These are phyloP conservation scores for Numenius phaeopus DNA, from an alignment of 2,797 vertebrate species.

Conservation along the genomic window DNA sequence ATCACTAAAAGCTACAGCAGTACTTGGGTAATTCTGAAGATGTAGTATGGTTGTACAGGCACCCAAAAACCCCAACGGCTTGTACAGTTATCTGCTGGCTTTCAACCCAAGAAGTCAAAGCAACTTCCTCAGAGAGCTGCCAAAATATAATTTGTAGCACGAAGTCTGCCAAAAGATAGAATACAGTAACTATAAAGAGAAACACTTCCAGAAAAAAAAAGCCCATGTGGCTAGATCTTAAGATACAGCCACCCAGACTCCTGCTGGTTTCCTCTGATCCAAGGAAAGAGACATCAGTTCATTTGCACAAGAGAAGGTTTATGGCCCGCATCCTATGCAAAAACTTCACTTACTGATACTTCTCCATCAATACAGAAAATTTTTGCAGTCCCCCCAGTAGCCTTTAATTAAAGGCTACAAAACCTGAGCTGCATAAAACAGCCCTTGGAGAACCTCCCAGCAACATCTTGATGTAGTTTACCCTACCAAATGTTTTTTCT, in stretches of 20 bases:
- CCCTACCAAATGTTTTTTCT: neutral
- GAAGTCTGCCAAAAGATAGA: neutral
- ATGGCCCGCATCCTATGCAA: neutral
- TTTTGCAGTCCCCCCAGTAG: neutral
- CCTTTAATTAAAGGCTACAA: neutral
- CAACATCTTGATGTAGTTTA: neutral
- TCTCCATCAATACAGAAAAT: neutral
- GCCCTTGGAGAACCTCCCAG: neutral
- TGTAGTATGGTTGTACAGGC: neutral
- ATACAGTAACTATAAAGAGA: neutral
- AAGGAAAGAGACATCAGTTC: neutral
- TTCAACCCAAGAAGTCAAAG: neutral
- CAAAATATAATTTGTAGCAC: neutral
- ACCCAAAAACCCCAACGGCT: neutral
- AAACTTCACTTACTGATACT: neutral
- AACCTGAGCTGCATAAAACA: neutral
- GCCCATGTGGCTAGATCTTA: neutral
- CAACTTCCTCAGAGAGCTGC: neutral
- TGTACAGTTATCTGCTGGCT: neutral
- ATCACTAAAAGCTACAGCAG: neutral
- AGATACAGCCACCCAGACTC: neutral
- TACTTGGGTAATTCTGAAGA: neutral
- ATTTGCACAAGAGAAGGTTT: neutral
- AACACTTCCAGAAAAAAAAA: neutral
- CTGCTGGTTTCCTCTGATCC: neutral